Conservation (phyloP, 2,888 invertebrate species). For the Megamerina dolium region DNA sequence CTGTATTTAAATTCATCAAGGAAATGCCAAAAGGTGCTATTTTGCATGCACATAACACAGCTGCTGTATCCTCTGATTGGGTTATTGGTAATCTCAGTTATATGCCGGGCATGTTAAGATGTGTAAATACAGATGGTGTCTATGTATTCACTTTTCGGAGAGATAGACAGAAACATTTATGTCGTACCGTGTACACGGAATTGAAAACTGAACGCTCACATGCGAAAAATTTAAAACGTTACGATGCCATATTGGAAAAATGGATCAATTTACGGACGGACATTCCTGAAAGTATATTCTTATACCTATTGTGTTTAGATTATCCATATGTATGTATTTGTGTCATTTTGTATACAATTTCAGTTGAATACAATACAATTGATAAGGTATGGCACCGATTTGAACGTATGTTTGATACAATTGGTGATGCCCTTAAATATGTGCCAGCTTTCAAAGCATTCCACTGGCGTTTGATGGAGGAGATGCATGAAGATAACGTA, state of each 20-base stretch:
- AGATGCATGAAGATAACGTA: slow-evolving; percentile 55
- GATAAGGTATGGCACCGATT: slow-evolving; percentile 50
- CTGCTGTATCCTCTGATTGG: slow-evolving; percentile 49
- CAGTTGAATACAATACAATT: slow-evolving; percentile 27
- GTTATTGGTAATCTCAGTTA: slow-evolving; percentile 50
- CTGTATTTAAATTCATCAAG: slow-evolving; percentile 52
- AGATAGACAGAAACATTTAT: slow-evolving; percentile 8
- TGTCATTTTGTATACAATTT: too few species aligned
- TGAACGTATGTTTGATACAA: slow-evolving; percentile 46
- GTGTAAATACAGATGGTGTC: slow-evolving; percentile 8
- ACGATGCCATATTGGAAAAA: slow-evolving; percentile 41
- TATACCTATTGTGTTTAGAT: too few species aligned
- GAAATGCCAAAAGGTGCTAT: slow-evolving; percentile 53
- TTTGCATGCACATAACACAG: slow-evolving; percentile 52
- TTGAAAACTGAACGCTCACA: slow-evolving; percentile 1
- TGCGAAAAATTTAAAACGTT: neutral
- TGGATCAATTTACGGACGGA: slow-evolving; percentile 54
- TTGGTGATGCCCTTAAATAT: slow-evolving; percentile 50
- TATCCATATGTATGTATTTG: too few species aligned
- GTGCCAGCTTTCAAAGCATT: slow-evolving; percentile 52
- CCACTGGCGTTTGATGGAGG: slow-evolving; percentile 51
- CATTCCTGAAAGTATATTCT: slow-evolving; percentile 41
- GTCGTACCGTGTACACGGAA: slow-evolving; percentile 3
- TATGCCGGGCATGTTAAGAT: slow-evolving; percentile 26
- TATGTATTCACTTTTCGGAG: slow-evolving; percentile 12